Percentiles rank a stretch among this genome's conserved stretches.
These are phyloP conservation scores for Chlorocebus sabaeus DNA, from an alignment of 2,113 vertebrate genomes.

Conservation along the genomic window DNA sequence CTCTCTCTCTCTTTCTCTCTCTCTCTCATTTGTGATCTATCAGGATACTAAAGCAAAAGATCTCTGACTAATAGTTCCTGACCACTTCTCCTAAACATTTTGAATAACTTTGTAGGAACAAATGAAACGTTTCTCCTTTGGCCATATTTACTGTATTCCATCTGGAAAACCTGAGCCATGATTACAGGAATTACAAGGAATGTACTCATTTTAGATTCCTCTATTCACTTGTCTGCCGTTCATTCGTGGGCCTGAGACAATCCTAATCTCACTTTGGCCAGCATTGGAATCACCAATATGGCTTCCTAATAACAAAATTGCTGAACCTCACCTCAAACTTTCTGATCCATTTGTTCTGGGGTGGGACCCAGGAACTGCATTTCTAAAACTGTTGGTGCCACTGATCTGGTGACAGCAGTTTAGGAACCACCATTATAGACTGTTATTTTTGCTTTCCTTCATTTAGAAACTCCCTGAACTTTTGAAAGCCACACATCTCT, in stretches of 20 bases:
- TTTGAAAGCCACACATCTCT: neutral
- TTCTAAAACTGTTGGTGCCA: neutral
- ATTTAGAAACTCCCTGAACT: neutral
- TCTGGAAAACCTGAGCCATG: neutral
- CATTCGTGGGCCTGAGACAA: neutral
- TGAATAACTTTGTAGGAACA: neutral
- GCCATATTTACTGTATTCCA: neutral
- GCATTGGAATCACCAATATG: neutral
- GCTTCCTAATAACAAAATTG: neutral
- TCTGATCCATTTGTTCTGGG: neutral
- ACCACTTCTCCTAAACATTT: neutral
- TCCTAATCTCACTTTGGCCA: neutral
- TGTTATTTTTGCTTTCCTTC: neutral
- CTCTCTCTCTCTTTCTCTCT: neutral
- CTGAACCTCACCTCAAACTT: fast-evolving
- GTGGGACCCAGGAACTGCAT: neutral
- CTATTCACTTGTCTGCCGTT: neutral
- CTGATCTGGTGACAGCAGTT: neutral
- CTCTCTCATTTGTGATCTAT: neutral
- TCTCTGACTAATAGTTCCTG: neutral
- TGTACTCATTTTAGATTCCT: neutral
- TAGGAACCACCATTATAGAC: neutral
- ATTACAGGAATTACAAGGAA: neutral
- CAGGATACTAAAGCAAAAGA: neutral
- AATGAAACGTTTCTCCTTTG: neutral